These are phyloP conservation scores for Dasypogon diadema DNA, from an alignment of 2,888 invertebrate species.

Conservation along the genomic window DNA sequence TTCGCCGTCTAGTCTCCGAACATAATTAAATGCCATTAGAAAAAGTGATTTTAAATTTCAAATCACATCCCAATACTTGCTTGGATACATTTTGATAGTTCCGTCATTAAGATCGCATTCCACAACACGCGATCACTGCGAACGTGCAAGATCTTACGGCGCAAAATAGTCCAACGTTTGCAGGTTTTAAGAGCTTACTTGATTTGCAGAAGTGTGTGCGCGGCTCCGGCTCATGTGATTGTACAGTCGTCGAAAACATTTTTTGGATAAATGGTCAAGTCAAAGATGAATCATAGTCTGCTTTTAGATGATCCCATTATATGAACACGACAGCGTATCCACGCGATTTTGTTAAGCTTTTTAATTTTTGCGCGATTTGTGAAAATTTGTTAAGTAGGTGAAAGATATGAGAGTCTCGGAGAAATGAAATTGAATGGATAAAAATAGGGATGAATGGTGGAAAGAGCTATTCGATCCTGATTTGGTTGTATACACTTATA, in stretches of 20 bases:
- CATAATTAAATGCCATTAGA: not conserved
- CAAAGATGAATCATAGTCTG: constrained; percentile 43
- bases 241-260: constrained; percentile 21
- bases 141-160: constrained; percentile 28
- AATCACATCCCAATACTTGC: not conserved
- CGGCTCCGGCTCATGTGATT: not conserved
- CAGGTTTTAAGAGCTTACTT: not conserved
- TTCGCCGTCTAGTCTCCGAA: not conserved
- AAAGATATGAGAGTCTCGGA: not conserved
- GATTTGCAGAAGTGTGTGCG: not conserved
- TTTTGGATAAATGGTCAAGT: constrained; percentile 48
- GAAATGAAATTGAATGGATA: not conserved
- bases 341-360: not conserved
- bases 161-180: constrained; percentile 33
- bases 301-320: constrained; percentile 50
- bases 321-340: not conserved
- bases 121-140: constrained; percentile 34
- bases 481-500: too few species aligned
- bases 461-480: too few species aligned
- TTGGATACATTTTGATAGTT: constrained; percentile 36
- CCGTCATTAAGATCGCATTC: constrained; percentile 44
- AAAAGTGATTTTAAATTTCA: not conserved
- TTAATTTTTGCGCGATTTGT: not conserved
- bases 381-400: not conserved
- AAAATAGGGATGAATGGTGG: too few species aligned